A percentile compares a stretch with the other conserved stretches of the same genome.
Conservation (phyloP, 2,888 invertebrate species). For the Lasius fuliginosus region DNA sequence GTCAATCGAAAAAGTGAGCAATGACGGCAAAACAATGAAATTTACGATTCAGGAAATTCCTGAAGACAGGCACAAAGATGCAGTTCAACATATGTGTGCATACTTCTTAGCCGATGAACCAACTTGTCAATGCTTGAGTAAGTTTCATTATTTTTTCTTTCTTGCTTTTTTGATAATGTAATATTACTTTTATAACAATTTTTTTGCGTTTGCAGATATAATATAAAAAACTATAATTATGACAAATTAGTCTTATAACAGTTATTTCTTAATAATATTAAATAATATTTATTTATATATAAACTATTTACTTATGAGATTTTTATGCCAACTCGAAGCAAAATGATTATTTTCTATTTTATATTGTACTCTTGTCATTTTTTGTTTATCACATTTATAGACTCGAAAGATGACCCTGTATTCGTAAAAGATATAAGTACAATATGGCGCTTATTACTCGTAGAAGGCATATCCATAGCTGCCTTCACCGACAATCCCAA, state of each 20-base stretch:
- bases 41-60: conserved; percentile 82
- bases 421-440: conserved; percentile 73
- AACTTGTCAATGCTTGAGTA: conserved; percentile 72
- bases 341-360: neutral
- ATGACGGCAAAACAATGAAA: conserved; percentile 71
- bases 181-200: neutral
- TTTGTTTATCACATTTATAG: conserved; percentile 69
- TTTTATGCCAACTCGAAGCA: too few species aligned
- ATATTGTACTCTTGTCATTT: neutral
- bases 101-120: conserved; percentile 79
- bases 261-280: neutral
- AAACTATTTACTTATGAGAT: neutral
- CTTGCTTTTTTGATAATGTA: neutral
- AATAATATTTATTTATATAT: neutral
- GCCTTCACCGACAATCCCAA: conserved; percentile 82
- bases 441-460: conserved; percentile 79
- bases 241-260: neutral
- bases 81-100: conserved; percentile 75
- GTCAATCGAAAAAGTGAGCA: conserved; percentile 71
- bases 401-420: conserved; percentile 72
- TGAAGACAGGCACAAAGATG: conserved; percentile 79
- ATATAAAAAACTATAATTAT: neutral
- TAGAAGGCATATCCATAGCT: conserved; percentile 80
- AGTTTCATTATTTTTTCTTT: conserved; percentile 61
- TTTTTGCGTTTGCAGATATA: neutral